A percentile compares a stretch with the other conserved stretches of the same genome.
Conservation (phyloP, 2,888 invertebrate species). For the Polydrusus tereticollis region DNA sequence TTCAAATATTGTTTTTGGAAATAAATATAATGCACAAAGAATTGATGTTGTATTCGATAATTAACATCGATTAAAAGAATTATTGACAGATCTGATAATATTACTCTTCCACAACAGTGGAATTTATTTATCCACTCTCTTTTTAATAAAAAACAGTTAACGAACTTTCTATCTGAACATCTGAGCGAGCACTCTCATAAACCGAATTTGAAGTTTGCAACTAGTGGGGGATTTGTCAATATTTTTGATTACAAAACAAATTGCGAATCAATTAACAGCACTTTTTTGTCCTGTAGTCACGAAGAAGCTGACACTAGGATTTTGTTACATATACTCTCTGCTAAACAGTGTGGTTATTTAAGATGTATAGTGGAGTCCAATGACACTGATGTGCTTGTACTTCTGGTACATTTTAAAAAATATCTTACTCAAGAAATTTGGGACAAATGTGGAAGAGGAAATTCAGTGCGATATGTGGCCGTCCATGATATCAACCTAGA, state of each 20-base stretch:
- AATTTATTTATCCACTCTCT: background rate
- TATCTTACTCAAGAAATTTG: conserved; percentile 11
- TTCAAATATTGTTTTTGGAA: background rate
- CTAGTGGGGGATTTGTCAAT: conserved; percentile 39
- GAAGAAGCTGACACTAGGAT: conserved; percentile 2
- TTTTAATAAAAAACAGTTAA: background rate
- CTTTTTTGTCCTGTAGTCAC: background rate
- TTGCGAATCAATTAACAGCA: background rate
- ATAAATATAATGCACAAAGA: background rate
- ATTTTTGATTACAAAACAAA: conserved; percentile 39
- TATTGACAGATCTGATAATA: background rate
- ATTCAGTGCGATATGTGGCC: conserved; percentile 38
- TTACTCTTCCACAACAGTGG: background rate
- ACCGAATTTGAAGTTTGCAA: background rate
- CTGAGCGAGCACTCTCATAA: background rate
- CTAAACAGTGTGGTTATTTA: conserved; percentile 35
- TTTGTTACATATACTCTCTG: conserved; percentile 25
- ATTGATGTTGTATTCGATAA: background rate
- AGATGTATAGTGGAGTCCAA: conserved; percentile 39
- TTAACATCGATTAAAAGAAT: background rate
- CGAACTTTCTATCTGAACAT: background rate
- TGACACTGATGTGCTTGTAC: conserved; percentile 43
- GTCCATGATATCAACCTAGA: conserved; percentile 43
- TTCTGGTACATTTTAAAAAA: conserved; percentile 42
- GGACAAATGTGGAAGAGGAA: too few relatives aligned